phyloP scores from a whole-genome alignment of 2,888 invertebrate species.

The Cerastis rubricosa region DNA sequence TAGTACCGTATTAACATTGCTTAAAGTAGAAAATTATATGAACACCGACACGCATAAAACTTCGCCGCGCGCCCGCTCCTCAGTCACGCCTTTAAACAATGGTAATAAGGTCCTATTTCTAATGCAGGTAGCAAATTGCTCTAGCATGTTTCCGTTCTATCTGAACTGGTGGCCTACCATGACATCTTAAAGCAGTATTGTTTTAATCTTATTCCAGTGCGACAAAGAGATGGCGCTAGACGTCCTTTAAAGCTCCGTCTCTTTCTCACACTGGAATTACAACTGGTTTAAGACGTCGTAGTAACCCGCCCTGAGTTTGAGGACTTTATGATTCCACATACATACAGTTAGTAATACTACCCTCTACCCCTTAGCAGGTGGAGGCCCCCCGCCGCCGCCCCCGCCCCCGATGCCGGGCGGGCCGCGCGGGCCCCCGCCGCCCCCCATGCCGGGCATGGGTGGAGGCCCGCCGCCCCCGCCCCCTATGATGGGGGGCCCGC shows the following conservation, averaged over 20 bases:
- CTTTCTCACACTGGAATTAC: too few species aligned
- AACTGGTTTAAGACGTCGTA: too few species aligned
- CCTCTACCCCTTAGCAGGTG: conserved; percentile 67
- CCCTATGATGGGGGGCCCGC: conserved; percentile 80
- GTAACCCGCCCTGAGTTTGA: not conserved
- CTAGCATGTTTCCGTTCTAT: not conserved
- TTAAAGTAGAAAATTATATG: not conserved
- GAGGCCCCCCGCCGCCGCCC: conserved; percentile 79
- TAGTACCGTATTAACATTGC: not conserved
- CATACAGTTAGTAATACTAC: not conserved
- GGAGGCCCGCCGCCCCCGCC: conserved; percentile 81
- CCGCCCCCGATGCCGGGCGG: conserved; percentile 85
- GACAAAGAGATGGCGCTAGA: too few species aligned
- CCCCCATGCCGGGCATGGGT: conserved; percentile 87
- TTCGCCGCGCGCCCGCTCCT: not conserved
- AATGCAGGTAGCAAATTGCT: not conserved
- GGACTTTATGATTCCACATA: not conserved
- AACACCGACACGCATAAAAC: not conserved
- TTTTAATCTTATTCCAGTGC: too few species aligned
- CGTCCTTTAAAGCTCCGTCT: too few species aligned
- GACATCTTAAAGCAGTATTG: too few species aligned
- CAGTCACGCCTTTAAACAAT: not conserved
- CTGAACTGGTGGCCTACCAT: not conserved
- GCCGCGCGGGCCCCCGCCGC: conserved; percentile 91
- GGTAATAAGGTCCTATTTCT: not conserved